phyloP scores from a whole-genome alignment of 2,113 vertebrate genomes.

The Anser cygnoides region DNA sequence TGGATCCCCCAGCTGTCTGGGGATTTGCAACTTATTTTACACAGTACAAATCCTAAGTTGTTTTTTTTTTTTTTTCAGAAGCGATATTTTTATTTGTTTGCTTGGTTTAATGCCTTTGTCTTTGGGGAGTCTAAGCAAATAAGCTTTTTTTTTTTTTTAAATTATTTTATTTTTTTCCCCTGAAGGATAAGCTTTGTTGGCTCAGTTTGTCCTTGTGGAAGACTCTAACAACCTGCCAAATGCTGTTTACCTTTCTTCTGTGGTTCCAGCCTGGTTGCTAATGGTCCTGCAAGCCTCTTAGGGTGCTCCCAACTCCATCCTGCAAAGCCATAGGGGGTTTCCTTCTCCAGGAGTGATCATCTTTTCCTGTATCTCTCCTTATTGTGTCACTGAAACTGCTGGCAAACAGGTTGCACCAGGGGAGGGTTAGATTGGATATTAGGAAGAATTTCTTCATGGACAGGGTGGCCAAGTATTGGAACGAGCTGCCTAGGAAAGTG shows the following conservation, averaged over 20 bases:
- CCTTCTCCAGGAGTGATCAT: background rate
- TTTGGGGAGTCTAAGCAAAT: slow-evolving; percentile 3
- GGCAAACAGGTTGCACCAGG: background rate
- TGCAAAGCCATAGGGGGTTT: background rate
- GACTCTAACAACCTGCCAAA: background rate
- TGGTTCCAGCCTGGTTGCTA: background rate
- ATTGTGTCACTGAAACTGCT: background rate
- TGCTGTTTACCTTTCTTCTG: background rate
- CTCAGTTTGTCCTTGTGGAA: slow-evolving; percentile 6
- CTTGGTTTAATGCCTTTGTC: slow-evolving; percentile 15
- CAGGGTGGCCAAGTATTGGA: background rate
- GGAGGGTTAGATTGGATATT: background rate
- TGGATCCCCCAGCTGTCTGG: background rate
- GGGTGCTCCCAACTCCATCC: background rate
- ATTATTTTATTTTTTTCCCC: background rate
- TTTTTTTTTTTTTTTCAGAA: background rate
- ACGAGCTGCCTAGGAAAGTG: background rate
- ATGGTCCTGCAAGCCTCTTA: background rate
- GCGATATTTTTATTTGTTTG: slow-evolving; percentile 17
- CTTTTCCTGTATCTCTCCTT: background rate
- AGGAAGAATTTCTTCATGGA: background rate
- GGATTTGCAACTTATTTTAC: slow-evolving; percentile 22
- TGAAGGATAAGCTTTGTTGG: background rate
- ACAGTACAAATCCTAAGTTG: background rate
- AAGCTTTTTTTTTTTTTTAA: background rate